A percentile compares a stretch with the other conserved stretches of the same genome.
Conservation (phyloP, 35 echinoderm and acorn worm species). For the Nesometra sesokonis region DNA sequence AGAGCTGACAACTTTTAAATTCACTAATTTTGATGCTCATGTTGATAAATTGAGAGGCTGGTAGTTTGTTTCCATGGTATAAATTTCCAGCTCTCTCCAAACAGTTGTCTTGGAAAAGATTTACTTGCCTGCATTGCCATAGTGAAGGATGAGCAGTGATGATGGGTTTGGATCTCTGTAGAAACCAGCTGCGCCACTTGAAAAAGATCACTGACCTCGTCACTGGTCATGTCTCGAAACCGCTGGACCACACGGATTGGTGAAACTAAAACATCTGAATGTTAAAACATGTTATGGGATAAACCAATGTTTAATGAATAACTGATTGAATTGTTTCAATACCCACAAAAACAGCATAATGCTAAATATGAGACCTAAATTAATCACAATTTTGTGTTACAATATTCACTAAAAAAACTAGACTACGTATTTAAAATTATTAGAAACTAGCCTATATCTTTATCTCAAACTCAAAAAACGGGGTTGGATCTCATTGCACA, state of each 20-base stretch:
- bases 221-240: conserved; percentile 52
- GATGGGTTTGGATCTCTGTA: conserved; percentile 45
- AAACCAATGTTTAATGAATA: neutral
- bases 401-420: too few relatives aligned
- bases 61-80: neutral
- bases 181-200: conserved; percentile 51
- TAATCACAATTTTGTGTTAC: too few relatives aligned
- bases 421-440: too few relatives aligned
- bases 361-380: too few relatives aligned
- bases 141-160: conserved; percentile 41
- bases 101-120: neutral
- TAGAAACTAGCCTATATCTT: too few relatives aligned
- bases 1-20: too few relatives aligned
- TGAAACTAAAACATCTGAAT: conserved; percentile 72
- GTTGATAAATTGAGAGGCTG: too few relatives aligned
- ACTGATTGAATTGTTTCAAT: too few relatives aligned
- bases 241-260: conserved; percentile 61
- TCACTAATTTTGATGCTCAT: too few relatives aligned
- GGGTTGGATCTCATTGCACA: too few relatives aligned
- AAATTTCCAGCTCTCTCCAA: neutral
- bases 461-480: too few relatives aligned
- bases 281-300: neutral
- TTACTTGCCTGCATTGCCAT: conserved; percentile 47
- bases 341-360: too few relatives aligned
- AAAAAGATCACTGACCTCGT: conserved; percentile 78